Percentiles rank a stretch among this genome's conserved stretches.
These are phyloP conservation scores for Pogona vitticeps DNA, from an alignment of 2,113 vertebrate genomes.

Conservation along the genomic window DNA sequence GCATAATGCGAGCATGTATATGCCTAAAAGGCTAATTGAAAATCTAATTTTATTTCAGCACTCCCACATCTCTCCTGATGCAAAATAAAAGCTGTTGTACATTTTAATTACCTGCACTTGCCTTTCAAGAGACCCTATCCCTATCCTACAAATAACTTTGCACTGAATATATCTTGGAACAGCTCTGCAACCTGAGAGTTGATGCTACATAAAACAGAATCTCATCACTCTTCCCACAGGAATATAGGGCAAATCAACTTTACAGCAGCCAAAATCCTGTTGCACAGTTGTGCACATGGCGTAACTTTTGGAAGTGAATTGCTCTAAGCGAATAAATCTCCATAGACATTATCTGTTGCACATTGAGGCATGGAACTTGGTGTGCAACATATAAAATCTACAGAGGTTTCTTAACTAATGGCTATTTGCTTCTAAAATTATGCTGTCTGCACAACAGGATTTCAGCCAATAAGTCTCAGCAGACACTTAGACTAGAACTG, in stretches of 20 bases:
- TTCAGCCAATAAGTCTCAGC: no score
- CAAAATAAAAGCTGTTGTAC: background rate
- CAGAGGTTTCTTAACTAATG: no score
- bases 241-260: background rate
- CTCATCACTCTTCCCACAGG: background rate
- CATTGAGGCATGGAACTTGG: no score
- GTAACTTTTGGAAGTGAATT: no score
- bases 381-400: no score
- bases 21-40: background rate
- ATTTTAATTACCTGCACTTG: background rate
- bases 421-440: no score
- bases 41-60: background rate
- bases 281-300: no score
- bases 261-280: no score
- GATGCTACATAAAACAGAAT: background rate
- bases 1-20: background rate
- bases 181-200: background rate
- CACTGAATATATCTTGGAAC: background rate
- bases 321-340: no score
- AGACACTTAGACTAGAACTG: no score
- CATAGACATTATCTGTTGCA: no score
- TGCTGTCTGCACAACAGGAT: no score
- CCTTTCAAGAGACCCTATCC: background rate
- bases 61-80: background rate
- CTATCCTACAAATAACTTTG: background rate